Conservation (phyloP, 2,888 invertebrate genomes). For the Lamellibrachia columna region DNA sequence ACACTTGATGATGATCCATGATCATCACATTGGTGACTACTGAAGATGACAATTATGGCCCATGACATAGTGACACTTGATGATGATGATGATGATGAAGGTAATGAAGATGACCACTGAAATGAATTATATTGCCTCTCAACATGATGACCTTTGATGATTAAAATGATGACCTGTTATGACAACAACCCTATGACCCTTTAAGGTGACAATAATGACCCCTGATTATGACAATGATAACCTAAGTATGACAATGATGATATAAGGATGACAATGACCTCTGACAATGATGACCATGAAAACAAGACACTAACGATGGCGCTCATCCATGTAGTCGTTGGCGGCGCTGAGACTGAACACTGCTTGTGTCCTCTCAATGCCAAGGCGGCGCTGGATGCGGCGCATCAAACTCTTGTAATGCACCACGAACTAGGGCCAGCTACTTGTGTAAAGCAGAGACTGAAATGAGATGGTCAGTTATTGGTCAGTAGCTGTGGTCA, state of each 20-base stretch:
- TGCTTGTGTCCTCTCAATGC: constrained; percentile 50
- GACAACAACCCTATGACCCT: too few species aligned
- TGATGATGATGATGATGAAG: too few species aligned
- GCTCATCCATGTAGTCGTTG: constrained; percentile 57
- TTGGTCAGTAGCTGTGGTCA: not conserved
- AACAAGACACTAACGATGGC: constrained; percentile 51
- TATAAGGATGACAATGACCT: not conserved
- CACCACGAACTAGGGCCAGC: constrained; percentile 53
- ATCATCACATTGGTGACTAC: not conserved
- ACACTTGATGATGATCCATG: too few species aligned
- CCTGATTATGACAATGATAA: not conserved
- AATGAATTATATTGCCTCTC: too few species aligned
- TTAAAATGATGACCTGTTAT: too few species aligned
- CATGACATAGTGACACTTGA: too few species aligned
- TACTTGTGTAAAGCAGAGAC: constrained; percentile 34
- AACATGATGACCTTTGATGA: too few species aligned
- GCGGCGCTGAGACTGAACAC: constrained; percentile 55
- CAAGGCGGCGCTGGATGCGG: constrained; percentile 55
- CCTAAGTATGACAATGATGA: not conserved
- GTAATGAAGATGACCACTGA: too few species aligned
- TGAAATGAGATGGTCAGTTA: constrained; percentile 23
- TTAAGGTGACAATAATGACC: too few species aligned
- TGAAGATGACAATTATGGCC: too few species aligned
- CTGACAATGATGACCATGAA: not conserved
- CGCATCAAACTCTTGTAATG: constrained; percentile 57